Conservation (phyloP, 2,888 invertebrate genomes). For the Acrobasis repandana region DNA sequence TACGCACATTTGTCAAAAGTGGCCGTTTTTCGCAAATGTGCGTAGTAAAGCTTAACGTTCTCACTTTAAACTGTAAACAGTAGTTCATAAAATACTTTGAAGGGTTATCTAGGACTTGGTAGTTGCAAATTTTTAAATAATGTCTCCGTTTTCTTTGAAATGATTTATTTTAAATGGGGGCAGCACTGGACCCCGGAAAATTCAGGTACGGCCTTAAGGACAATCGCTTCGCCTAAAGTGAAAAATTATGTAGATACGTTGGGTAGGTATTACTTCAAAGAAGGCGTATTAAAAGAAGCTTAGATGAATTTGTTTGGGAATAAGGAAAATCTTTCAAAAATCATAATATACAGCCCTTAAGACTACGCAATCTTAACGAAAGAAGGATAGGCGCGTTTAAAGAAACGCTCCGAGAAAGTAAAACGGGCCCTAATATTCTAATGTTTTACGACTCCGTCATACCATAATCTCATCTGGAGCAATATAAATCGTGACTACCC, state of each 20-base stretch:
- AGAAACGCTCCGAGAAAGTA: slow-evolving; percentile 21
- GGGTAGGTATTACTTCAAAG: background rate
- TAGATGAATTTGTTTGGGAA: slow-evolving; percentile 7
- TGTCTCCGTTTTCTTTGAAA: no score
- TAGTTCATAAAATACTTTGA: no score
- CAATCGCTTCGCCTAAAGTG: background rate
- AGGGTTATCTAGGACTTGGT: no score
- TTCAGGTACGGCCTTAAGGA: no score
- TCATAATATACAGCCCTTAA: slow-evolving; percentile 7
- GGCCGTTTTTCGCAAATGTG: no score
- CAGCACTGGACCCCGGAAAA: no score
- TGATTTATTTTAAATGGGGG: no score
- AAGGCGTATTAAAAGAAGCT: slow-evolving; percentile 3
- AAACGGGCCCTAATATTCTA: slow-evolving; percentile 30
- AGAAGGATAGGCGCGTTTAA: slow-evolving; percentile 1
- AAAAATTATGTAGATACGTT: background rate
- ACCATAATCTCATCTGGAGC: slow-evolving; percentile 58
- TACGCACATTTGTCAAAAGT: no score
- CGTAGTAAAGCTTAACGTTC: no score
- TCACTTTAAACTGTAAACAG: no score
- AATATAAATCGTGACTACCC: slow-evolving; percentile 58
- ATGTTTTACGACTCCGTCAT: slow-evolving; percentile 57
- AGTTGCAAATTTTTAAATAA: no score
- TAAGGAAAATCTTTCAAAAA: slow-evolving; percentile 9
- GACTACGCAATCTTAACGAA: slow-evolving; percentile 12